A percentile compares a stretch with the other conserved stretches of the same genome.
These are phyloP conservation scores for Mythimna ferrago DNA, from an alignment of 2,888 invertebrate species.

Conservation along the genomic window DNA sequence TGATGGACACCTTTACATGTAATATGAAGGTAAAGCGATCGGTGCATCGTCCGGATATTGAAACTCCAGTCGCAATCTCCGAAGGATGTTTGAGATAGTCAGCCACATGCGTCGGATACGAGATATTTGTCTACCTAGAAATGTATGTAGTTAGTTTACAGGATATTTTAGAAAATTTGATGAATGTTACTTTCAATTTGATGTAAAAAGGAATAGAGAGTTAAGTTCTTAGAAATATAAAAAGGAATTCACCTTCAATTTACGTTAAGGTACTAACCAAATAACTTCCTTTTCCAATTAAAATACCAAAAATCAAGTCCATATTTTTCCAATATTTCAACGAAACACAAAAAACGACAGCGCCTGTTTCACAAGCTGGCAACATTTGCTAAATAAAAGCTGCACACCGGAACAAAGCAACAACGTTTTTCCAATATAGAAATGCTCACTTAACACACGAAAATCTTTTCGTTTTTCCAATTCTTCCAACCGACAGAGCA, in stretches of 20 bases:
- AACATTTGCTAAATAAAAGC: slow-evolving; percentile 20
- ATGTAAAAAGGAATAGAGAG: not conserved
- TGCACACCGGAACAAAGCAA: slow-evolving; percentile 2
- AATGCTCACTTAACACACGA: slow-evolving; percentile 36
- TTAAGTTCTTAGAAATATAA: too few relatives aligned
- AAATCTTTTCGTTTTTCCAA: slow-evolving; percentile 48
- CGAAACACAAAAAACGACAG: not conserved
- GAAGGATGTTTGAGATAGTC: slow-evolving; percentile 52
- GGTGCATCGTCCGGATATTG: slow-evolving; percentile 55
- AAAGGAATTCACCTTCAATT: not conserved
- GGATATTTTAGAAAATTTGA: not conserved
- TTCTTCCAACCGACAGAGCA: slow-evolving; percentile 35
- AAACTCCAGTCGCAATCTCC: slow-evolving; percentile 33
- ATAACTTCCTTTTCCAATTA: too few relatives aligned
- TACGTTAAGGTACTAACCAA: not conserved
- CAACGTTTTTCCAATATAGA: slow-evolving; percentile 34
- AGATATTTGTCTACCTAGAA: not conserved
- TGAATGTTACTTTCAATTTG: not conserved
- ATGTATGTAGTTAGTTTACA: not conserved
- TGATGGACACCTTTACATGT: slow-evolving; percentile 32
- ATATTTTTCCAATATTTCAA: slow-evolving; percentile 15
- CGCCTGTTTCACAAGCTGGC: slow-evolving; percentile 6
- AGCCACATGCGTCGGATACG: slow-evolving; percentile 17
- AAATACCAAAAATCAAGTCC: not conserved
- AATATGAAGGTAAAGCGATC: slow-evolving; percentile 46